Base-by-base conservation (phyloP, 2,797 vertebrate species). In the Trematomus bernacchii region DNA sequence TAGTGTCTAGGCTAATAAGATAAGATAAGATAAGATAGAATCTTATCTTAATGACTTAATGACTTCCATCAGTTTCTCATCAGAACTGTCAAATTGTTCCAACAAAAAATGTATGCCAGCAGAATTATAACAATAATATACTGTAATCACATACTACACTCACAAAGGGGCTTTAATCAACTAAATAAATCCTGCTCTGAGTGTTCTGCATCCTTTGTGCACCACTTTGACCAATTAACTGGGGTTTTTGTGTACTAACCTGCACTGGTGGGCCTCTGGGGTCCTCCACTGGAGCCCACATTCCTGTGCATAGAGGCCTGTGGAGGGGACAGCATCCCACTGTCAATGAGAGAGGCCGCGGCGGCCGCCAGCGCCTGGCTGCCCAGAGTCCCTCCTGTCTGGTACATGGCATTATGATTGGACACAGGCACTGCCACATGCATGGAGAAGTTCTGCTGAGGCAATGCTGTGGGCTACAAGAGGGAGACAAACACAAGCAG, bases 401-500 rank as follows among this genome's bases (percentile, higher is more conserved):
- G 97, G 96, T 99, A 99, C 94, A 99, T 95, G 93, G 96, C 94
- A 89, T 95, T 98, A 72, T 96, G 97, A 84, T 97, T 98, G 93
- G 97, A 97, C 84, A 99, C 97, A 1, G 98, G 98, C 82, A 99
- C 97, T 0, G 98, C 98, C 94, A 99, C 98, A 59, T 98, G 98
- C 98, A 99, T 99, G 65, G 98, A 97, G 94, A 99, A 99, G 95
- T 96, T 99, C 93, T 99, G 98, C 91, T 97, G 97, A 48, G 97
- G 97, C 94, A 99, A 87, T 66, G 94, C 96, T 84, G 96, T 95
- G 52, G 98, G 98, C 98, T 99, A 85, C 33, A 82, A 68, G 61
- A 86, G 61, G 78, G 73, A 85, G 79, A 89, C 76, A 89, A 72
- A 93, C 79, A 92, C 62, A 89, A n/a, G 64, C 52, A 80, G 67